These are phyloP conservation scores for Paracentrotus lividus DNA, from an alignment of 53 echinoderm and acorn worm genomes.

Conservation along the genomic window DNA sequence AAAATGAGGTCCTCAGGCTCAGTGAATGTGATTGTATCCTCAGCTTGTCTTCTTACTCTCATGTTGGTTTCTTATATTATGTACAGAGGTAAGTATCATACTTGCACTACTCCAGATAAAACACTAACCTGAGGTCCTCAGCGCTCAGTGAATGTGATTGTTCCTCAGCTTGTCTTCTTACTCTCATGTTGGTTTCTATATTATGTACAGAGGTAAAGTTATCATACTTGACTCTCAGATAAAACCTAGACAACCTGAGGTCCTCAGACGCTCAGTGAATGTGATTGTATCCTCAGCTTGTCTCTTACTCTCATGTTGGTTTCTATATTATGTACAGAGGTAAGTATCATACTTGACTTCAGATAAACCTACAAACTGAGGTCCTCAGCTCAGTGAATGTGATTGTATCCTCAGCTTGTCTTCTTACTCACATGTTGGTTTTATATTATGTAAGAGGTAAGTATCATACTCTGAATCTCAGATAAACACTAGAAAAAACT, in stretches of 20 bases:
- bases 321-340: constrained; percentile 90
- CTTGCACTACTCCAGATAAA: too few species aligned
- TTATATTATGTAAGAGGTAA: constrained; percentile 89
- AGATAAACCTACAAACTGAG: constrained; percentile 94
- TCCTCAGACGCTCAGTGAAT: constrained; percentile 93
- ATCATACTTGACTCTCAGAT: too few species aligned
- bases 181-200: constrained; percentile 88
- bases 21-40: constrained; percentile 93
- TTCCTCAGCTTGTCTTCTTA: constrained; percentile 96
- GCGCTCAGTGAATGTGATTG: constrained; percentile 91
- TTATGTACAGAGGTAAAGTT: constrained; percentile 90
- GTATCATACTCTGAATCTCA: too few species aligned
- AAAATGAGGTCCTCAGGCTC: constrained; percentile 98
- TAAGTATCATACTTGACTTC: too few species aligned
- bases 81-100: too few species aligned
- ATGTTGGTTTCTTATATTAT: constrained; percentile 89
- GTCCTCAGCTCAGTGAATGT: constrained; percentile 95
- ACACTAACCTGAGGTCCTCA: constrained; percentile 96
- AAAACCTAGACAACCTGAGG: constrained; percentile 96
- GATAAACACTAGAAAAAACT: too few species aligned
- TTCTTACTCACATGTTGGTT: constrained; percentile 86
- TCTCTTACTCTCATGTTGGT: constrained; percentile 89
- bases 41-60: constrained; percentile 91
- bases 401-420: constrained; percentile 96
- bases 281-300: constrained; percentile 97